phyloP scores from a whole-genome alignment of 1,140 invertebrate genomes.

The Acromyrmex echinatior region DNA sequence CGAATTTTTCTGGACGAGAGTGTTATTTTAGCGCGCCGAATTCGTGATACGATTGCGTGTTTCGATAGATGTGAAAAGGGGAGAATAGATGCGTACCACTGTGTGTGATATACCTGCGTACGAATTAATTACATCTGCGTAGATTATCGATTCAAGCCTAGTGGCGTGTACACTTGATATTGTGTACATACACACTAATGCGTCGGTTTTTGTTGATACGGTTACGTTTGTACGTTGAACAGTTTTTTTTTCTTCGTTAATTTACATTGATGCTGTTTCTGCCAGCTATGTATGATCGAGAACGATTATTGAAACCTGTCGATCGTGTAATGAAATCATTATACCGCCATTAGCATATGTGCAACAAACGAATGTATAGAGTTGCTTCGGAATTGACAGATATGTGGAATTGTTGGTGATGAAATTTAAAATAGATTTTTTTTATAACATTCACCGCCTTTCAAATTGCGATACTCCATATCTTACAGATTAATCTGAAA shows the following conservation, averaged over 20 bases:
- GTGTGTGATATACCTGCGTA: constrained; percentile 48
- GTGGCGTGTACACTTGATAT: constrained; percentile 21
- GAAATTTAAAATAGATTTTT: constrained; percentile 7
- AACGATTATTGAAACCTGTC: constrained; percentile 4
- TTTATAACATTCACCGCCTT: neutral
- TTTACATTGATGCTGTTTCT: constrained; percentile 38
- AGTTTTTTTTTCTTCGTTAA: constrained; percentile 20
- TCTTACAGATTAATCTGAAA: neutral
- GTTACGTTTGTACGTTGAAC: constrained; percentile 47
- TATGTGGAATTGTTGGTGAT: neutral
- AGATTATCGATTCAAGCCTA: constrained; percentile 47
- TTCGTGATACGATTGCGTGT: constrained; percentile 52
- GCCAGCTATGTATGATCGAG: constrained; percentile 14
- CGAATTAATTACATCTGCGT: constrained; percentile 60
- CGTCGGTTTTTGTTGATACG: constrained; percentile 48
- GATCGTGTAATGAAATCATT: constrained; percentile 35
- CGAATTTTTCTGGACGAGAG: constrained; percentile 55
- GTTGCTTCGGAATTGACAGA: neutral
- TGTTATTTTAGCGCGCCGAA: constrained; percentile 59
- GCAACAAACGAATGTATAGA: constrained; percentile 11
- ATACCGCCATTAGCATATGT: neutral
- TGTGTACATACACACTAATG: constrained; percentile 30
- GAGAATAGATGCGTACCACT: neutral
- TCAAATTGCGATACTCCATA: neutral
- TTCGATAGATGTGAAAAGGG: neutral